Evolutionary conservation across 2,888 invertebrate genomes (phyloP), one percentile per base, ranked within the genome.

Genomic region (Zootermopsis nevadensis): DNA sequence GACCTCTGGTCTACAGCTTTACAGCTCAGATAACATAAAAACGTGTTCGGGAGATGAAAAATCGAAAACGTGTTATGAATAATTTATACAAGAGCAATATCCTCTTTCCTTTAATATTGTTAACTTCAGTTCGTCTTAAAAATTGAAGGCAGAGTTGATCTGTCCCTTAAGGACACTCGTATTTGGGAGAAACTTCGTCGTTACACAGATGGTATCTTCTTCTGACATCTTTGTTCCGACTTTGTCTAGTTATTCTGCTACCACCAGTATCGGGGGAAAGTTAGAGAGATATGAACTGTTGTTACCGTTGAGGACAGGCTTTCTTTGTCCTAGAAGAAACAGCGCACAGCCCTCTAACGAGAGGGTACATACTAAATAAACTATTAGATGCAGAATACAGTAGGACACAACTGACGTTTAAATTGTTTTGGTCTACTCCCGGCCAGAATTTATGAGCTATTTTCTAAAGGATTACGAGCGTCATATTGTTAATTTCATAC

Each of bases 151-250:
- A 33, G 12, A 33, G 7, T 69, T 33, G 2, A 6, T 69, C 19
- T 69, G 69, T 33, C 69, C 33, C 24, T 69, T 69, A 33, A 69
- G 69, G 31, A 60, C 60, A 60, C n/a, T 27, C 15, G 38, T 35
- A 42, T 27, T n/a, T 74, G 42, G 6, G 38, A 74, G 74, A n/a
- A 74, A 74, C 33, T 74, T 74, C 74, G 6, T 24, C 33, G 24
- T 74, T n/a, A 38, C 19, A 74, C 33, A 74, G 74, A 74, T 74
- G n/a, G n/a, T n/a, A 74, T 74, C 74, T 42, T 30, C 38, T 74
- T 38, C 27, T 24, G 38, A 74, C 35, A 74, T 10, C n/a, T 74
- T 74, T 4, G 38, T 38, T 69, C 31, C 12, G 33, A 69, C 31
- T 69, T 74, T 8, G 67, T 27, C 27, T 53, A 53, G 53, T 10